These are phyloP conservation scores for Antheraea assamensis DNA, from an alignment of 2,888 invertebrate species.

Conservation along the genomic window DNA sequence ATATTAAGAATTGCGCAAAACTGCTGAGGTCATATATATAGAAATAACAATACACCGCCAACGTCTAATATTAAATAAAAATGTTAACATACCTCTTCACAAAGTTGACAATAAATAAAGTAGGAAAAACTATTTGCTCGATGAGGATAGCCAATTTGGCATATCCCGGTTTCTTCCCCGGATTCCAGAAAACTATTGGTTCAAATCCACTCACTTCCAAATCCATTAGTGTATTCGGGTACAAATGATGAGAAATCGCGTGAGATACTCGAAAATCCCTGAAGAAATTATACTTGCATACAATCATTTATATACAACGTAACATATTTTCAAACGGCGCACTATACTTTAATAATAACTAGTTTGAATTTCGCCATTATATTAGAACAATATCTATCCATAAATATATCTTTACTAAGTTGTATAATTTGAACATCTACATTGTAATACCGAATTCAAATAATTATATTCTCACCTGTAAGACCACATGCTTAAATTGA, in stretches of 20 bases:
- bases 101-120: conserved; percentile 61
- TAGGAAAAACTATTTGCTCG: conserved; percentile 62
- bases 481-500: conserved; percentile 86
- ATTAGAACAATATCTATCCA: not conserved
- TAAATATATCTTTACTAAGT: not conserved
- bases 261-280: conserved; percentile 90
- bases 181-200: conserved; percentile 86
- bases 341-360: too few relatives aligned
- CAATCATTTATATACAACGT: not conserved
- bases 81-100: conserved; percentile 64
- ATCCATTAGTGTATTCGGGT: conserved; percentile 90
- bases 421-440: not conserved
- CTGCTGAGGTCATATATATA: not conserved
- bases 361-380: not conserved
- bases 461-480: conserved; percentile 71
- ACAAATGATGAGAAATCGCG: conserved; percentile 90
- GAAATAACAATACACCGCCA: not conserved
- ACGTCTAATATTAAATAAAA: not conserved
- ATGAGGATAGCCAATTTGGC: conserved; percentile 77
- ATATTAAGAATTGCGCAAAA: not conserved
- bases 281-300: conserved; percentile 21
- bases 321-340: not conserved
- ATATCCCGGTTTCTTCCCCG: conserved; percentile 74
- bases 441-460: not conserved
- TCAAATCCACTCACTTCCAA: conserved; percentile 86